Evolutionary conservation across 2,888 invertebrate genomes (phyloP).

Genomic region (Melipona bicolor): DNA sequence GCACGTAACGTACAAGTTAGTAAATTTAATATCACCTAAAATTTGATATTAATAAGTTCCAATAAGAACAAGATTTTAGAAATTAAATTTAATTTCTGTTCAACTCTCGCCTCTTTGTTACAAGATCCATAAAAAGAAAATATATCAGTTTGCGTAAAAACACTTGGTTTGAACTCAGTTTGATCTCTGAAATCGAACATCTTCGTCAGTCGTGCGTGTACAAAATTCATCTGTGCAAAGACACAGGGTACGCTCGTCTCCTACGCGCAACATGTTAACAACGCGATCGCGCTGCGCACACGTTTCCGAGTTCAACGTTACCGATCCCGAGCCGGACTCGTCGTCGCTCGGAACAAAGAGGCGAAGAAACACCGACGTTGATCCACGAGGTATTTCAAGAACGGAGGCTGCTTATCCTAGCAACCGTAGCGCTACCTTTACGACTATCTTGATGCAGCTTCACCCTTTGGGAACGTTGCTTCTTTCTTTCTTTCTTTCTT

Average conservation of each 20-base stretch:
- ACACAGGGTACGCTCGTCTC: background rate
- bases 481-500: constrained; percentile 15
- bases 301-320: background rate
- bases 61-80: too few relatives aligned
- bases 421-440: constrained; percentile 51
- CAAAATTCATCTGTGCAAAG: background rate
- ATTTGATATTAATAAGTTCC: too few relatives aligned
- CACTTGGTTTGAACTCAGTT: too few relatives aligned
- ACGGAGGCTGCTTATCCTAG: constrained; percentile 38
- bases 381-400: constrained; percentile 39
- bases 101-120: too few relatives aligned
- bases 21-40: too few relatives aligned
- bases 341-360: constrained; percentile 36
- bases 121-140: too few relatives aligned
- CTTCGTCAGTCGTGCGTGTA: background rate
- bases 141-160: too few relatives aligned
- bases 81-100: too few relatives aligned
- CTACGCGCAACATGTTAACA: constrained; percentile 9
- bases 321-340: constrained; percentile 4
- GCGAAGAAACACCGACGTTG: constrained; percentile 30
- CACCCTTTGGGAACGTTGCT: constrained; percentile 42
- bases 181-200: background rate
- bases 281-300: constrained; percentile 8
- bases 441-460: constrained; percentile 46
- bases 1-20: too few relatives aligned